phyloP scores from a whole-genome alignment of 2,797 vertebrate species.

The Phoxinus dragarum region DNA sequence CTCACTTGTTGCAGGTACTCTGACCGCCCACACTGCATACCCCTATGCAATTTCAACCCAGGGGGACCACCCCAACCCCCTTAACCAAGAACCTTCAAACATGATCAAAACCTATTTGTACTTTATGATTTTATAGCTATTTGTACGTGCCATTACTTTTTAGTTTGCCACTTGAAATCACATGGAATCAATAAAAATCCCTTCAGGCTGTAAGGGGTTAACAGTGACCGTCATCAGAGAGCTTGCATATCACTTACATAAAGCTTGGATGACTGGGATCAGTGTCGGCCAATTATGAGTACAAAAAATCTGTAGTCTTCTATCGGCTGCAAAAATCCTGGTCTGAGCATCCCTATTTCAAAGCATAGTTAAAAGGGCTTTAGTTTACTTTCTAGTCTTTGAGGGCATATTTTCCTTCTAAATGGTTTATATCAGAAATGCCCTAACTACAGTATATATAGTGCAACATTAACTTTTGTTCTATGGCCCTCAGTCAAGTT shows the following conservation, averaged over 20 bases:
- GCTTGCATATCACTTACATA: neutral
- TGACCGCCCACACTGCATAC: neutral
- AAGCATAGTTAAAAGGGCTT: neutral
- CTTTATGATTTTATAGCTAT: too few species aligned
- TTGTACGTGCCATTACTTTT: neutral
- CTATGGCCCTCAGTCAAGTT: neutral
- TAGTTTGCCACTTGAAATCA: neutral
- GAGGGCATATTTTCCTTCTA: neutral
- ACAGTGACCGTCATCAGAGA: neutral
- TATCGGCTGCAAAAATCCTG: neutral
- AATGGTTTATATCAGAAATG: neutral
- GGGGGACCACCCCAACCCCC: neutral
- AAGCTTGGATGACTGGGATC: neutral
- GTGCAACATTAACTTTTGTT: neutral
- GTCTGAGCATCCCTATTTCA: neutral
- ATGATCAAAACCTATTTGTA: neutral
- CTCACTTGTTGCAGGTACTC: neutral
- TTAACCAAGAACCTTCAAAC: neutral
- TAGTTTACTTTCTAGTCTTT: neutral
- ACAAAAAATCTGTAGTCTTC: neutral
- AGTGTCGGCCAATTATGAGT: neutral
- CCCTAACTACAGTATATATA: neutral
- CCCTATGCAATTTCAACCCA: neutral
- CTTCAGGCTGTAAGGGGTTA: too few species aligned
- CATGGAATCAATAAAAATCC: neutral